phyloP scores from a whole-genome alignment of 1,140 invertebrate genomes.

The Drosophila nigromelanica region DNA sequence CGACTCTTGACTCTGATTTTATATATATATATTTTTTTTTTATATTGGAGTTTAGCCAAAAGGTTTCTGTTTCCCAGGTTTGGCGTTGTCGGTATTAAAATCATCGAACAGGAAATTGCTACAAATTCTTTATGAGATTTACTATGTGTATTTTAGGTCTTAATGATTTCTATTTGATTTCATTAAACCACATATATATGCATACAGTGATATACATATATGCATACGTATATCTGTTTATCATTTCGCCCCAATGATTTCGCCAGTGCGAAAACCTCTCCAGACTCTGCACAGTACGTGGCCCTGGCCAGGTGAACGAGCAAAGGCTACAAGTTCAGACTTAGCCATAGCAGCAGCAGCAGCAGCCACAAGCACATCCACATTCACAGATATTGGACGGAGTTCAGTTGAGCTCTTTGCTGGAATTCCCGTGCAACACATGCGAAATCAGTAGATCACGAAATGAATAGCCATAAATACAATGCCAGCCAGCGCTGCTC shows the following conservation, averaged over 20 bases:
- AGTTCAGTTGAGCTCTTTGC: constrained; percentile 35
- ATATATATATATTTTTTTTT: not conserved
- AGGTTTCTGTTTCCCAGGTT: constrained; percentile 62
- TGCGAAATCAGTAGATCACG: constrained; percentile 81
- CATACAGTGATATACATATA: constrained; percentile 6
- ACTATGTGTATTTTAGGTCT: constrained; percentile 71
- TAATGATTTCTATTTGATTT: constrained; percentile 81
- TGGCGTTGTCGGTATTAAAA: constrained; percentile 47
- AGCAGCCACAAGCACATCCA: constrained; percentile 1
- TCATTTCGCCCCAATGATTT: constrained; percentile 34
- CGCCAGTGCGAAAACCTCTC: constrained; percentile 33
- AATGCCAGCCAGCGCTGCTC: constrained; percentile 51
- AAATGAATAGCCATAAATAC: constrained; percentile 81
- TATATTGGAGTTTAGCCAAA: constrained; percentile 36
- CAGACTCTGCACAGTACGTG: constrained; percentile 61
- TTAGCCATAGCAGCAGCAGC: not conserved
- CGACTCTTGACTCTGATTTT: not conserved
- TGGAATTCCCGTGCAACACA: constrained; percentile 77
- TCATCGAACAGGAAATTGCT: constrained; percentile 80
- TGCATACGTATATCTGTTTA: constrained; percentile 38
- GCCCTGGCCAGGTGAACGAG: constrained; percentile 45
- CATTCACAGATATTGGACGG: constrained; percentile 5
- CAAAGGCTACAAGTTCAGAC: constrained; percentile 69
- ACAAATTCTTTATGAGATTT: constrained; percentile 79
- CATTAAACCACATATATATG: constrained; percentile 40